These are phyloP conservation scores for Chamaetylas fuelleborni DNA, from an alignment of 2,113 vertebrate species.

Conservation along the genomic window DNA sequence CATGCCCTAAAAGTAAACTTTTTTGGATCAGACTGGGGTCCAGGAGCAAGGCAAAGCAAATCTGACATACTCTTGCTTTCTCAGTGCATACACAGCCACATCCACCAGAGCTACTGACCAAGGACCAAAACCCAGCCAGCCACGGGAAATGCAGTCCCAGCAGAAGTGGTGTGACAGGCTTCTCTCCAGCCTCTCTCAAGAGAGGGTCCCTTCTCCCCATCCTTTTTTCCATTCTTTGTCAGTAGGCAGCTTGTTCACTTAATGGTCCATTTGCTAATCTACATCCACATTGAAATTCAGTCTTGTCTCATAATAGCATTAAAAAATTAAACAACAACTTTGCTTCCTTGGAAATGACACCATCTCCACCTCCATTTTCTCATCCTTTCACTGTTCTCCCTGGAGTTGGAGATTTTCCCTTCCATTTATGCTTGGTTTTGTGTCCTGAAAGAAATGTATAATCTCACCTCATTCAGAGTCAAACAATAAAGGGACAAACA, in stretches of 20 bases:
- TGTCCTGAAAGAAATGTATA: constrained; percentile 38
- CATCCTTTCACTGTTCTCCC: constrained; percentile 4
- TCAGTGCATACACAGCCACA: not conserved
- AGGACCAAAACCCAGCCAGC: not conserved
- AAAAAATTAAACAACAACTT: constrained; percentile 22
- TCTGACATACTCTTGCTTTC: not conserved
- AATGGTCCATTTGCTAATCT: constrained; percentile 48
- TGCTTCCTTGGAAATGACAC: constrained; percentile 43
- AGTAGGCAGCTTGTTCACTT: constrained; percentile 17
- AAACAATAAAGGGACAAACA: constrained; percentile 57
- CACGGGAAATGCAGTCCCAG: not conserved
- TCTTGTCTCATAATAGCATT: constrained; percentile 31
- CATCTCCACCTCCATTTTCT: constrained; percentile 21
- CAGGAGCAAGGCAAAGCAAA: not conserved
- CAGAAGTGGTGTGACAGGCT: not conserved
- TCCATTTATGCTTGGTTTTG: constrained; percentile 23
- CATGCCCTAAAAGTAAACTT: not conserved
- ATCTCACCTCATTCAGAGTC: constrained; percentile 39
- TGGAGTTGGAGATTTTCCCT: not conserved
- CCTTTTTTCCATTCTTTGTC: not conserved
- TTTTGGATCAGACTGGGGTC: not conserved
- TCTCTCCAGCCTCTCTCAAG: not conserved
- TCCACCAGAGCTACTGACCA: not conserved
- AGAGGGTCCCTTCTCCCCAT: not conserved
- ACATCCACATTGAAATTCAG: constrained; percentile 43